Evolutionary conservation across 2,888 invertebrate species (phyloP), one percentile per base, ranked within the genome.

Genomic region (Rhagium mordax): DNA sequence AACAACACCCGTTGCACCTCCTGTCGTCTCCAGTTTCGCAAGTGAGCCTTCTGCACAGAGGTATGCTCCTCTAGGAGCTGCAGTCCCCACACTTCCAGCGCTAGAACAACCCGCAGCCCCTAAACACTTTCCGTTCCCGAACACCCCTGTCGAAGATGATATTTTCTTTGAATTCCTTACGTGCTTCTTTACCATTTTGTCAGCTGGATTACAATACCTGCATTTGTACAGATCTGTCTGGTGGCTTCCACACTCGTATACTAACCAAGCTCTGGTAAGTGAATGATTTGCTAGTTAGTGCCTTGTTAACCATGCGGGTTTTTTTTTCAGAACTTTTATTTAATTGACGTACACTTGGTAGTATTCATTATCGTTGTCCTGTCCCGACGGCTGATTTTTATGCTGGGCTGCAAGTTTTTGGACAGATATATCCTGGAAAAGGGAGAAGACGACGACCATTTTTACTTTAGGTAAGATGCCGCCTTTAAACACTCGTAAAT

Each of bases 211-310:
- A 70, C 99, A 99, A 88, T 96, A 98, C 85, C 90, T 99, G 51
- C 97, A 99, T 89, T 90, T 99, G 47, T 99, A 99, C 85, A 93
- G 97, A 80, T 98, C 97, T 1, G 95, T 96, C 13, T 99, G 98
- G 98, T 99, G 99, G 99, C 88, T 98, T 66, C 97, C 98, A 0
- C 94, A 98, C 85, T 97, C 98, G 0, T 94, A 96, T 85, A 95
- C 94, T 73, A 93, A 93, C 83, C 95, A 96, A 85, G 94, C 96
- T 73, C 92, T 98, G 92, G 98, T 98, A 89, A 89, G 91, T 29
- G 8, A n/a, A 24, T 24, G 8, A 8, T 13, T 18, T 51, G 8
- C 13, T 33, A 33, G 20, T 41, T 41, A 8, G 6, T 41, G 29
- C 13, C 13, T 21, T 48, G 15, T 13, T 48, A 16, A 18, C 7